These are phyloP conservation scores for Bellardia bayeri DNA, from an alignment of 2,888 invertebrate species.

Conservation along the genomic window DNA sequence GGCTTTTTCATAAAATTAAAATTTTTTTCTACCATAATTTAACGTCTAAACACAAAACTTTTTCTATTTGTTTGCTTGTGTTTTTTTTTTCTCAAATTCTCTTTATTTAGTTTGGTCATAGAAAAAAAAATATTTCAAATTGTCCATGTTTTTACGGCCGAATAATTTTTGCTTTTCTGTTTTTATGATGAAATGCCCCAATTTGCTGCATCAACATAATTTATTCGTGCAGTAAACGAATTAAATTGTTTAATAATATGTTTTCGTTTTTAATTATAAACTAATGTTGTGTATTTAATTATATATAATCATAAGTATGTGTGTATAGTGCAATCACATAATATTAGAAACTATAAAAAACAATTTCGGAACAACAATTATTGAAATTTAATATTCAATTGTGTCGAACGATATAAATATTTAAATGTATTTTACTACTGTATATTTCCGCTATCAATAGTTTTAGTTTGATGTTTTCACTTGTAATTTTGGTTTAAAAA, in stretches of 20 bases:
- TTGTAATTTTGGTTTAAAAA: no score
- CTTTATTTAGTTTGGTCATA: slow-evolving; percentile 4
- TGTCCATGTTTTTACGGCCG: slow-evolving; percentile 8
- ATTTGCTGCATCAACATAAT: slow-evolving; percentile 32
- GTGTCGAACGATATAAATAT: no score
- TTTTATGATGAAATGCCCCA: slow-evolving; percentile 23
- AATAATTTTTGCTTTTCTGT: slow-evolving; percentile 8
- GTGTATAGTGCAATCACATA: neutral
- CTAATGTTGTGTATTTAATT: neutral
- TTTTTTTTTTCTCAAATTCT: slow-evolving; percentile 1
- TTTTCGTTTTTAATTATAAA: slow-evolving; percentile 17
- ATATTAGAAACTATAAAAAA: no score
- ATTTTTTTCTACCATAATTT: slow-evolving; percentile 2
- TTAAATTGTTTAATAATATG: slow-evolving; percentile 21
- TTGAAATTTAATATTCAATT: no score
- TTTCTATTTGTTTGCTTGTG: slow-evolving; percentile 9
- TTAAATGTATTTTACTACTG: no score
- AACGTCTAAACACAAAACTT: neutral
- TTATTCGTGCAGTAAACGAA: slow-evolving; percentile 12
- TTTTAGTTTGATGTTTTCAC: no score
- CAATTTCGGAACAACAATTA: no score
- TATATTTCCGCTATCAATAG: no score
- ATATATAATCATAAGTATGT: neutral
- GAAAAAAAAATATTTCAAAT: slow-evolving; percentile 23
- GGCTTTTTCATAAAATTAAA: neutral